These are phyloP conservation scores for Cnemophilus loriae DNA, from an alignment of 2,113 vertebrate species.

Conservation along the genomic window DNA sequence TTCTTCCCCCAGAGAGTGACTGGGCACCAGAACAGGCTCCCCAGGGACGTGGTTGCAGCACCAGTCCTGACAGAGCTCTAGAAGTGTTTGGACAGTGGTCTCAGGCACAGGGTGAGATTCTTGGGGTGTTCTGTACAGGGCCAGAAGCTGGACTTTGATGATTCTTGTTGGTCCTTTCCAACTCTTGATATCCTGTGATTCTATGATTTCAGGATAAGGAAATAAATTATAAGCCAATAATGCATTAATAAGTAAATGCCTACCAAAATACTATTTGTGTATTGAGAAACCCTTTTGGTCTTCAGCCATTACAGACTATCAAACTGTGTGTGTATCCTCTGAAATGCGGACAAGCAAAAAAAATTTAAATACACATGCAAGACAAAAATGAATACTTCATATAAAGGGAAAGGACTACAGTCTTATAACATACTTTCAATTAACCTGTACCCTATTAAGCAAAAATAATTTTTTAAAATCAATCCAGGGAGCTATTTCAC, in stretches of 20 bases:
- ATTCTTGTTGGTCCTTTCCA: background rate
- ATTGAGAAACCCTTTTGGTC: background rate
- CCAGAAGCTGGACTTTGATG: rapidly evolving
- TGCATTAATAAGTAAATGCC: background rate
- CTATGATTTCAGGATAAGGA: background rate
- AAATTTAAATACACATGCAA: background rate
- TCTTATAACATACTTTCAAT: background rate
- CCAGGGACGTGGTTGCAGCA: background rate
- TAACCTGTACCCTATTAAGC: background rate
- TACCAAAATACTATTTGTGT: background rate
- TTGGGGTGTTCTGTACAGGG: background rate
- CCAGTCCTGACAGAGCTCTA: background rate
- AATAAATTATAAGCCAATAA: background rate
- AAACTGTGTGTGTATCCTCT: background rate
- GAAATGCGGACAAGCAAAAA: background rate
- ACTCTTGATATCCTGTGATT: background rate
- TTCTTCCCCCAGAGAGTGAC: background rate
- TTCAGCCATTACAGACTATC: background rate
- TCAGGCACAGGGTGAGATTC: background rate
- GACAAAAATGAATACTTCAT: background rate
- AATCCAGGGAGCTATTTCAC: background rate
- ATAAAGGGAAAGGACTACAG: background rate
- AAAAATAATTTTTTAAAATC: background rate
- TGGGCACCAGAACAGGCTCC: background rate
- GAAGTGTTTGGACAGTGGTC: background rate